Conservation (phyloP, 2,797 vertebrate genomes). For the Acestrorhynchus altus region DNA sequence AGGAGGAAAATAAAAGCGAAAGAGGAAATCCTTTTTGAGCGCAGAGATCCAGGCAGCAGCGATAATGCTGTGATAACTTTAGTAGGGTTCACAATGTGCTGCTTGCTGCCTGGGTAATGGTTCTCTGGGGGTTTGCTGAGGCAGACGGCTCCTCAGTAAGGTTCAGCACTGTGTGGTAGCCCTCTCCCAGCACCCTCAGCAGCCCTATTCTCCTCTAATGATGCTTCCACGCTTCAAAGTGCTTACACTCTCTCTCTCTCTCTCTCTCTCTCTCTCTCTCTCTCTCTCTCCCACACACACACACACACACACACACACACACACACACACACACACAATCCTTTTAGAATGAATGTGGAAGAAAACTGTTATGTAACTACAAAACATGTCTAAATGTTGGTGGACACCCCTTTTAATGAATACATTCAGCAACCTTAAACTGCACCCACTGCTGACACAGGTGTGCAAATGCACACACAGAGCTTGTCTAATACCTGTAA, state of each 20-base stretch:
- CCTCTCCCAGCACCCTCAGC: conserved; percentile 70
- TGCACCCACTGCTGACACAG: no score
- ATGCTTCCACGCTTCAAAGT: conserved; percentile 74
- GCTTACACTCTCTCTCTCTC: no score
- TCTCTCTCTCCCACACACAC: neutral
- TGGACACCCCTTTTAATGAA: no score
- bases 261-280: no score
- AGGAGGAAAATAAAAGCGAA: conserved; percentile 49
- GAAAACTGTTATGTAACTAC: no score
- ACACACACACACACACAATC: neutral
- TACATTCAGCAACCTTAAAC: no score
- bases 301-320: conserved; percentile 5
- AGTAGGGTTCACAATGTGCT: conserved; percentile 70
- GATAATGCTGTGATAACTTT: conserved; percentile 77
- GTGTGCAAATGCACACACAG: no score
- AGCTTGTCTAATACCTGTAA: no score
- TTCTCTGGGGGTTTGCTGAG: conserved; percentile 75
- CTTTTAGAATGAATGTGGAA: no score
- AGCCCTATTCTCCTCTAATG: conserved; percentile 73
- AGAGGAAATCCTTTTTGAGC: conserved; percentile 73
- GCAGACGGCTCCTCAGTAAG: conserved; percentile 57
- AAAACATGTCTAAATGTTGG: no score
- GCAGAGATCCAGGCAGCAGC: conserved; percentile 71
- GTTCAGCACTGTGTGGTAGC: conserved; percentile 71
- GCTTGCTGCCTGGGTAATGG: conserved; percentile 78